phyloP scores from a whole-genome alignment of 2,888 invertebrate genomes.

The Bimastos eiseni region DNA sequence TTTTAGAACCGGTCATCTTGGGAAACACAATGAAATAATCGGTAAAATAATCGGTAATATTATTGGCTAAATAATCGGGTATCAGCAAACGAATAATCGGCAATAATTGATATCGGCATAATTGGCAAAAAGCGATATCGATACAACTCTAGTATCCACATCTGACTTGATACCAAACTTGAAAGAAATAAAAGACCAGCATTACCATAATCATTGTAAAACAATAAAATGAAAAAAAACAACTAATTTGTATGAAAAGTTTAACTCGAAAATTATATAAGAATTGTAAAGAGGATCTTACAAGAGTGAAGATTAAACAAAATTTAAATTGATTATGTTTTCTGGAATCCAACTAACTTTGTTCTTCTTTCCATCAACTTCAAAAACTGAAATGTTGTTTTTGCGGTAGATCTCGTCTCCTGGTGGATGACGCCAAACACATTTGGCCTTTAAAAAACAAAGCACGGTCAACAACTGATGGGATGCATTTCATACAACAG shows the following conservation, averaged over 20 bases:
- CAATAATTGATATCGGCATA: no score
- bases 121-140: no score
- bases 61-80: no score
- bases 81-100: no score
- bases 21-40: no score
- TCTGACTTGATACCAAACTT: background rate
- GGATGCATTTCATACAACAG: background rate
- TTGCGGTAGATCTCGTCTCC: slow-evolving; percentile 88
- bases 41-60: no score
- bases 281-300: background rate
- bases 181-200: background rate
- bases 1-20: no score
- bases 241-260: background rate
- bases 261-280: background rate
- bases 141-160: no score
- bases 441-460: slow-evolving; percentile 70
- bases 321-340: background rate
- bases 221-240: background rate
- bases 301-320: background rate
- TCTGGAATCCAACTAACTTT: slow-evolving; percentile 30
- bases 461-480: background rate
- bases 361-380: slow-evolving; percentile 49
- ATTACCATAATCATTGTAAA: background rate
- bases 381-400: slow-evolving; percentile 82
- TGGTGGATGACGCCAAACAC: slow-evolving; percentile 93